These are phyloP conservation scores for Uropetala carovei DNA, from an alignment of 2,888 invertebrate species.

Conservation along the genomic window DNA sequence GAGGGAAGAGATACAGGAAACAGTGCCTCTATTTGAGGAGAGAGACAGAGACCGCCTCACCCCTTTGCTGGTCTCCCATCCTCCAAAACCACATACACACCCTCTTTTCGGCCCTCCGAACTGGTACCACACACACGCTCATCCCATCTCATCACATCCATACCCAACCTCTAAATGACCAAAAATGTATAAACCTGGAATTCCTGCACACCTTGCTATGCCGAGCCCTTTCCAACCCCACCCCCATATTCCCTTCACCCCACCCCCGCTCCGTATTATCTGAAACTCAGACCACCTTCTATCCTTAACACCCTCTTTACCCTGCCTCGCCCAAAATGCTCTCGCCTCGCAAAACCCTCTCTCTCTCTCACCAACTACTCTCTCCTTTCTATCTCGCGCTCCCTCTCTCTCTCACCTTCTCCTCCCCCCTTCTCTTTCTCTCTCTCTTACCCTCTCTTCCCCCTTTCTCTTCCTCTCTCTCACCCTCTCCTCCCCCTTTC, in stretches of 20 bases:
- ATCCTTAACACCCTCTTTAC: neutral
- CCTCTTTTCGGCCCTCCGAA: constrained; percentile 3
- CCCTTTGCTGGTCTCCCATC: neutral
- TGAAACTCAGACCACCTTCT: neutral
- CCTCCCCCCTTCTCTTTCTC: too few relatives aligned
- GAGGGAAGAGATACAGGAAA: neutral
- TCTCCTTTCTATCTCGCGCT: too few relatives aligned
- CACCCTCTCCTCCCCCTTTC: neutral
- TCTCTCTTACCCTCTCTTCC: neutral
- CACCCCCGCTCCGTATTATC: neutral
- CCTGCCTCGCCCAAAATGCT: neutral
- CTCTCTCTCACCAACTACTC: neutral
- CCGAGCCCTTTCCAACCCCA: neutral
- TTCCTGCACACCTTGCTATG: constrained; percentile 28
- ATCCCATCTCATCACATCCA: neutral
- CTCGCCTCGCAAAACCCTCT: neutral
- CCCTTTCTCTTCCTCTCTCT: neutral
- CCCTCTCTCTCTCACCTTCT: neutral
- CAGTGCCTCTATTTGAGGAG: neutral
- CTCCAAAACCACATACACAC: neutral
- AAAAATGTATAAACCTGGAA: constrained; percentile 25
- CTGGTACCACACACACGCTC: neutral
- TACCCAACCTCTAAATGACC: constrained; percentile 7
- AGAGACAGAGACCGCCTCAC: neutral
- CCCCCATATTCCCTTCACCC: neutral